Evolutionary conservation across 2,888 invertebrate genomes (phyloP).

Genomic region (Pyrgus malvae): DNA sequence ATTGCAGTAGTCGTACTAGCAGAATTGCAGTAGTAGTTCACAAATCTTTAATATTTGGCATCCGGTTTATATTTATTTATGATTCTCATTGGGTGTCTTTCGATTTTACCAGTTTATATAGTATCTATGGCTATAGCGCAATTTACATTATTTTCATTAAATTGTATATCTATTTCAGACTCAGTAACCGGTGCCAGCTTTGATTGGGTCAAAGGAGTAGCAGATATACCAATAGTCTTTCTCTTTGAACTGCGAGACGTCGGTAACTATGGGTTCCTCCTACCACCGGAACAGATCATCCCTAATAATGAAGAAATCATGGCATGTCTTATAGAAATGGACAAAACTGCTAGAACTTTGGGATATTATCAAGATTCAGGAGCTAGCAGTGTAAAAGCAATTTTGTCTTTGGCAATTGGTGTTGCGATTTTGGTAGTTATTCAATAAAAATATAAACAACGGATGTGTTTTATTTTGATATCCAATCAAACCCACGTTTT

Average conservation of each 20-base stretch:
- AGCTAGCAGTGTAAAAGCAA: conserved; percentile 22
- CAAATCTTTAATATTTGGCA: too few relatives aligned
- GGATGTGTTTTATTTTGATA: too few relatives aligned
- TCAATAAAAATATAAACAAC: background rate
- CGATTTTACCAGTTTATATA: too few relatives aligned
- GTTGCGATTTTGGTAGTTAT: background rate
- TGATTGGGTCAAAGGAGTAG: conserved; percentile 88
- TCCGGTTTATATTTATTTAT: too few relatives aligned
- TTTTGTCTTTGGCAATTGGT: conserved; percentile 5
- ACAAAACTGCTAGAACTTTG: conserved; percentile 45
- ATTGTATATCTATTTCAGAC: too few relatives aligned
- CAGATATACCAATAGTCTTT: conserved; percentile 84
- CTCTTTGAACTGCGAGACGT: conserved; percentile 87
- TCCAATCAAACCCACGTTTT: too few relatives aligned
- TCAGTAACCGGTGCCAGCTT: conserved; percentile 75
- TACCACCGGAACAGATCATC: conserved; percentile 85
- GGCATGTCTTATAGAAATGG: conserved; percentile 60
- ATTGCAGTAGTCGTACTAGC: too few relatives aligned
- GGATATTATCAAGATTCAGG: conserved; percentile 46
- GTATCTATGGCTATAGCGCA: too few relatives aligned
- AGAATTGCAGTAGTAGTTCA: too few relatives aligned
- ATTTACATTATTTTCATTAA: too few relatives aligned
- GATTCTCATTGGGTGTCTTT: too few relatives aligned
- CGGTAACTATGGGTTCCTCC: conserved; percentile 84
- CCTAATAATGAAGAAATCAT: conserved; percentile 83